Evolutionary conservation across 1,140 invertebrate species (phyloP).

Genomic region (Propsilocerus akamusi): DNA sequence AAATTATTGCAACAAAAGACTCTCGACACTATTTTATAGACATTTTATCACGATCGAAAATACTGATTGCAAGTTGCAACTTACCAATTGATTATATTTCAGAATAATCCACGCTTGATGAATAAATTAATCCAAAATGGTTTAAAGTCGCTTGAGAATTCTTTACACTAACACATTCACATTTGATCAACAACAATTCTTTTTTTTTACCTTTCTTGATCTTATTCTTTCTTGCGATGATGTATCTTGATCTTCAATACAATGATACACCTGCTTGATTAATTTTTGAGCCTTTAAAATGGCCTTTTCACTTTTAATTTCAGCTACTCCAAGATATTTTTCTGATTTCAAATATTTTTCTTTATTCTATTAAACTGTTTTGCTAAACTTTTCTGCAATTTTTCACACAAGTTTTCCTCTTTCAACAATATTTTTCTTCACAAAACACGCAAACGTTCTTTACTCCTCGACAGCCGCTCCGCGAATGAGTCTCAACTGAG

Average conservation of each 20-base stretch:
- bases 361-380: neutral
- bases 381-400: neutral
- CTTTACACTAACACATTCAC: neutral
- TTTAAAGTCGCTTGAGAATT: too few species aligned
- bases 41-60: too few species aligned
- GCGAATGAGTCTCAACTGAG: neutral
- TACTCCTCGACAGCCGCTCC: neutral
- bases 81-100: too few species aligned
- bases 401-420: neutral
- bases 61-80: too few species aligned
- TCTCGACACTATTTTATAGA: too few species aligned
- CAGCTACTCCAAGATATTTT: too few species aligned
- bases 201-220: neutral
- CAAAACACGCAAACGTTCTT: neutral
- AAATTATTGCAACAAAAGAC: too few species aligned
- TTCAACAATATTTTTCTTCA: neutral
- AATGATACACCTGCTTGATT: neutral
- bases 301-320: neutral
- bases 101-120: too few species aligned
- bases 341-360: neutral
- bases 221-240: neutral
- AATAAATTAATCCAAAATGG: too few species aligned
- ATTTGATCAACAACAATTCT: too few species aligned
- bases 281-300: neutral
- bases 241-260: neutral